These are phyloP conservation scores for Tauraco hartlaubi DNA, from an alignment of 2,797 vertebrate genomes.

Conservation along the genomic window DNA sequence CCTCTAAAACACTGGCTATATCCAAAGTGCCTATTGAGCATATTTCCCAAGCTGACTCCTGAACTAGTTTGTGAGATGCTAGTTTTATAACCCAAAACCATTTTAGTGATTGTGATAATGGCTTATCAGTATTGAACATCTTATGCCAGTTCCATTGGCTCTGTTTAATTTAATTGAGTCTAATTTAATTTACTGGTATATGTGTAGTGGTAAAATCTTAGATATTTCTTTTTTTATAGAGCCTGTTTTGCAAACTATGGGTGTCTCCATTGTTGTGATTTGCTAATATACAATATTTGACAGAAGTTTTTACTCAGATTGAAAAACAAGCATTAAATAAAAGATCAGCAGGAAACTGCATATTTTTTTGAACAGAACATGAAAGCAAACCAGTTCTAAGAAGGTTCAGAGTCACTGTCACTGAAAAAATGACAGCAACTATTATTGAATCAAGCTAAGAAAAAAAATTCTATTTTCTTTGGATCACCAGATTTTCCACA, in stretches of 20 bases:
- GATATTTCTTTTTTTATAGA: not conserved
- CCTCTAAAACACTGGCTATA: not conserved
- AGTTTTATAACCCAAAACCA: not conserved
- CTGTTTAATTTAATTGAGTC: not conserved
- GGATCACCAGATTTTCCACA: not conserved
- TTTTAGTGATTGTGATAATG: not conserved
- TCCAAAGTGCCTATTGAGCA: not conserved
- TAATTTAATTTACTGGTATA: not conserved
- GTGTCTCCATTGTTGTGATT: not conserved
- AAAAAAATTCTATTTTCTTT: not conserved
- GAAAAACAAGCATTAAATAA: conserved; percentile 1
- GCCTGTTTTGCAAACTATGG: not conserved
- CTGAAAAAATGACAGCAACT: not conserved
- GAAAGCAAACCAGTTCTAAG: not conserved
- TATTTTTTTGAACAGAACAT: not conserved
- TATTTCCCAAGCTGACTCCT: not conserved
- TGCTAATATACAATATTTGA: not conserved
- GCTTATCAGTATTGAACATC: not conserved
- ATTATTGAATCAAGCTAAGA: not conserved
- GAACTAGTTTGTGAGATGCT: not conserved
- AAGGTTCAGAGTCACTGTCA: not conserved
- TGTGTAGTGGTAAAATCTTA: not conserved
- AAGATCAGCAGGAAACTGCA: not conserved
- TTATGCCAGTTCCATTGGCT: not conserved
- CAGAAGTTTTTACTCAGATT: not conserved